phyloP scores from a whole-genome alignment of 2,888 invertebrate species.

The Theretra japonica region DNA sequence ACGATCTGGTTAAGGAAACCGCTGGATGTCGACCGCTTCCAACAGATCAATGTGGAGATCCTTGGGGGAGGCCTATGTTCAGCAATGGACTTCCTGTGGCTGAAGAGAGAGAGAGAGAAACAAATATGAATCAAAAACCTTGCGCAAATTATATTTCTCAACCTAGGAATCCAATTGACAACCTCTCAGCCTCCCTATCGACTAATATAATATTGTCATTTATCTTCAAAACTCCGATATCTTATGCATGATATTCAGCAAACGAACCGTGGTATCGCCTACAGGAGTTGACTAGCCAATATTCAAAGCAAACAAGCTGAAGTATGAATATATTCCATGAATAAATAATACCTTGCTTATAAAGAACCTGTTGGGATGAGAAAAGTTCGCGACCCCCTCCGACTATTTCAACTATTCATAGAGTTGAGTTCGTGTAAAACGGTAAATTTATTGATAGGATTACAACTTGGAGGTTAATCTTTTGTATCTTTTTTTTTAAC shows the following conservation, averaged over 20 bases:
- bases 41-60: too few relatives aligned
- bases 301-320: constrained; percentile 32
- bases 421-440: background rate
- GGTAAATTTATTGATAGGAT: background rate
- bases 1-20: too few relatives aligned
- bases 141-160: too few relatives aligned
- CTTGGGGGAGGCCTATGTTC: too few relatives aligned
- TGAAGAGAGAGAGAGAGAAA: too few relatives aligned
- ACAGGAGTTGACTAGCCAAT: constrained; percentile 17
- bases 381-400: constrained; percentile 39
- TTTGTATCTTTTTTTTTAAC: too few relatives aligned
- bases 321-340: constrained; percentile 38
- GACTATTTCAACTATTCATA: constrained; percentile 6
- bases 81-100: too few relatives aligned
- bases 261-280: background rate
- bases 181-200: too few relatives aligned
- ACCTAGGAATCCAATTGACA: too few relatives aligned
- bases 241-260: background rate
- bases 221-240: constrained; percentile 12
- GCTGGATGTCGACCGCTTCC: too few relatives aligned
- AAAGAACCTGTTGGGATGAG: constrained; percentile 41
- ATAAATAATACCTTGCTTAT: constrained; percentile 36
- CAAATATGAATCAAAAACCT: too few relatives aligned
- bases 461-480: too few relatives aligned
- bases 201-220: background rate